These are phyloP conservation scores for Parauchenoglanis ngamensis DNA, from an alignment of 2,797 vertebrate genomes.

Conservation along the genomic window DNA sequence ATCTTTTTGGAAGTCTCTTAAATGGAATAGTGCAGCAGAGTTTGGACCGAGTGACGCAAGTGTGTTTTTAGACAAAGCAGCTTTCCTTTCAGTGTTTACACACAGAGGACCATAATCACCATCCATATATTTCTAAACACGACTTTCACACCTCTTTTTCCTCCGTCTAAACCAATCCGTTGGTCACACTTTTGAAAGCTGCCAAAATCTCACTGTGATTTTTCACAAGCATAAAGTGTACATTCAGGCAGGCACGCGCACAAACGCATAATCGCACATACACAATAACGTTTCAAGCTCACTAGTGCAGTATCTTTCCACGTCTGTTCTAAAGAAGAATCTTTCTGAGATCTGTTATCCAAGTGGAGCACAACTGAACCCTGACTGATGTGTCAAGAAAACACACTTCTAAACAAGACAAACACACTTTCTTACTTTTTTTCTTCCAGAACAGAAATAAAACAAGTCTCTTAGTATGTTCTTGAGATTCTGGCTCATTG, in stretches of 20 bases:
- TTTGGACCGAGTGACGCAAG: neutral
- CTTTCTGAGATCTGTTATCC: slow-evolving; percentile 7
- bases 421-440: neutral
- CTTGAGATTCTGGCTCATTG: slow-evolving; percentile 51
- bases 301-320: slow-evolving; percentile 21
- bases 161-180: neutral
- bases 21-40: slow-evolving; percentile 27
- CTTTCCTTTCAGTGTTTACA: slow-evolving; percentile 17
- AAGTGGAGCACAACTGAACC: slow-evolving; percentile 20
- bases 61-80: slow-evolving; percentile 17
- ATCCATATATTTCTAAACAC: neutral
- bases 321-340: slow-evolving; percentile 11
- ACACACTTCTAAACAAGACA: neutral
- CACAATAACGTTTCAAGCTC: slow-evolving; percentile 11
- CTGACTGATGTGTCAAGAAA: slow-evolving; percentile 1
- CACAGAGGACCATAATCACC: slow-evolving; percentile 7
- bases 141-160: neutral
- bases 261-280: slow-evolving; percentile 16
- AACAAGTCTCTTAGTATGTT: slow-evolving; percentile 54
- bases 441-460: slow-evolving; percentile 36
- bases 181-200: slow-evolving; percentile 24
- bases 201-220: slow-evolving; percentile 46
- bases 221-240: slow-evolving; percentile 27
- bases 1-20: neutral
- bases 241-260: slow-evolving; percentile 32